Percentiles rank a stretch among this genome's conserved stretches.
These are phyloP conservation scores for Muntiacus reevesi DNA, from an alignment of 2,113 vertebrate genomes.

Conservation along the genomic window DNA sequence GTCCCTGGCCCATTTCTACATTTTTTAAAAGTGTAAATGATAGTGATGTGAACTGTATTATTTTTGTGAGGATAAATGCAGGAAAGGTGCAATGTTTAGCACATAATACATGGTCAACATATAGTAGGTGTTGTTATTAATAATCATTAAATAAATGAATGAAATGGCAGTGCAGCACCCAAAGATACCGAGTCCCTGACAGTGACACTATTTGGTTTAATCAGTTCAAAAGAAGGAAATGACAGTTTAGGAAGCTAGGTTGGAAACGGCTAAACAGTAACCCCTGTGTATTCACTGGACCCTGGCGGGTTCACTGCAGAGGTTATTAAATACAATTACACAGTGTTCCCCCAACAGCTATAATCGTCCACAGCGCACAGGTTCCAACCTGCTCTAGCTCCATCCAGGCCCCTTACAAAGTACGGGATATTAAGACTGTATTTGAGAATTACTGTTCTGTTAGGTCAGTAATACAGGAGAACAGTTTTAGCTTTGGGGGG, in stretches of 20 bases:
- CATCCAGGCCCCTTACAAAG: background rate
- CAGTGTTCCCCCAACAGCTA: background rate
- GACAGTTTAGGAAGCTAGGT: background rate
- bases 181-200: background rate
- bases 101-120: fast-evolving
- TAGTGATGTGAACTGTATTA: fast-evolving
- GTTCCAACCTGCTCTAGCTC: background rate
- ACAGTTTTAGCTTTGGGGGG: background rate
- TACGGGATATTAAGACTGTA: no score
- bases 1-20: background rate
- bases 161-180: background rate
- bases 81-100: no score
- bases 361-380: fast-evolving
- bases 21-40: background rate
- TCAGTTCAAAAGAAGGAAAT: background rate
- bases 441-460: background rate
- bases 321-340: background rate
- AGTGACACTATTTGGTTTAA: background rate
- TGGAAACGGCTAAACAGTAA: no score
- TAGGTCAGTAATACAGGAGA: fast-evolving
- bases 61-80: background rate
- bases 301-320: background rate
- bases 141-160: background rate
- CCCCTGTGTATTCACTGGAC: background rate
- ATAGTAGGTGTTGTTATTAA: no score